A percentile compares a stretch with the other conserved stretches of the same genome.
phyloP scores from a whole-genome alignment of 1,140 invertebrate species.

The Arctopsyche grandis region DNA sequence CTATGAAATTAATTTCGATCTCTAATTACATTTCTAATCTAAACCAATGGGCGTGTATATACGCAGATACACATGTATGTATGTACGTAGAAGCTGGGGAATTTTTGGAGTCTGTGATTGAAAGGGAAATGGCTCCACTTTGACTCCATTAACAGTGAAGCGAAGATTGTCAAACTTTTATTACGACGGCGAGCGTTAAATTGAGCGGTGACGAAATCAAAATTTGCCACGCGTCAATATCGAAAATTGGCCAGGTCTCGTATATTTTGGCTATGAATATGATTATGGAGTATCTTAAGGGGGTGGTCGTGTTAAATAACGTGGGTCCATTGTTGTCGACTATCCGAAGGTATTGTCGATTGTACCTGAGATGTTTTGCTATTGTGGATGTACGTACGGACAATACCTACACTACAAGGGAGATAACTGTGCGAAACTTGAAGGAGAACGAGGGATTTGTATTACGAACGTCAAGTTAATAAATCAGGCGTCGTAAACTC shows the following conservation, averaged over 20 bases:
- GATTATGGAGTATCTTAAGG: constrained; percentile 11
- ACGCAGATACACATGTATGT: no score
- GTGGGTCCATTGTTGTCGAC: constrained; percentile 14
- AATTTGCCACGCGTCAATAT: not conserved
- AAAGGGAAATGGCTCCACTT: constrained; percentile 6
- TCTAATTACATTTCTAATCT: constrained; percentile 48
- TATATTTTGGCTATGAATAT: not conserved
- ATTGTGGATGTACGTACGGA: constrained; percentile 28
- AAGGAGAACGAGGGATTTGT: constrained; percentile 36
- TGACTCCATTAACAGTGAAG: not conserved
- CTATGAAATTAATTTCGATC: constrained; percentile 54
- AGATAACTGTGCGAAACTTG: constrained; percentile 35
- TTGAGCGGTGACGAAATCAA: not conserved
- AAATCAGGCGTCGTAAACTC: constrained; percentile 14
- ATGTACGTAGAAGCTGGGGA: no score
- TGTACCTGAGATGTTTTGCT: constrained; percentile 38
- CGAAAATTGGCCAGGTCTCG: not conserved
- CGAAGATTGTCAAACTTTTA: not conserved
- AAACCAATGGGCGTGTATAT: constrained; percentile 17
- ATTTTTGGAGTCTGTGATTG: not conserved
- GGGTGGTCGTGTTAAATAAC: constrained; percentile 24
- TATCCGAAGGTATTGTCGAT: constrained; percentile 31
- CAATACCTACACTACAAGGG: constrained; percentile 13
- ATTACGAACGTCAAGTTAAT: constrained; percentile 35
- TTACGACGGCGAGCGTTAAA: not conserved